Base-by-base conservation (phyloP, 2,797 vertebrate species). In the Glyptemys insculpta region DNA sequence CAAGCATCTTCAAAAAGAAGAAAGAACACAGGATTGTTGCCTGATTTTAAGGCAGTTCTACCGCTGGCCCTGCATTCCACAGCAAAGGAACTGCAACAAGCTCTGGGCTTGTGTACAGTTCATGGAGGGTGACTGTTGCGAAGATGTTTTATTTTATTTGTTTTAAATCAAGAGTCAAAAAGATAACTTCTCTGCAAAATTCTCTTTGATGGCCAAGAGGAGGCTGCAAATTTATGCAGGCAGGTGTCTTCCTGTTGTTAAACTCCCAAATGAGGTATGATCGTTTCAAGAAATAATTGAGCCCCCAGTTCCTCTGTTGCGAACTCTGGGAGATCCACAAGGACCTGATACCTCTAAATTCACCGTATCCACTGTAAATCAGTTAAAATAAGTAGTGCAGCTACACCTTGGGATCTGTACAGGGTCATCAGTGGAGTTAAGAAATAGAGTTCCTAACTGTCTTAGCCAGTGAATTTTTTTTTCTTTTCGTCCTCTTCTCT, bases 1-100 rank as follows among this genome's bases (percentile, higher is more conserved):
- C 41, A 86, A 93, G 89, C 86, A 94, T 88, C 91, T 97, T 97
- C 91, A 95, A 91, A 97, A 94, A 92, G 95, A 96, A 57, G 78
- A 89, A 15, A n/a, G 87, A 89, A 83, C 56, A 78, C 8, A 95
- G 0, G 1, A 72, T n/a, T 86, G 50, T 86, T 91, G 85, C 37
- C 68, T 93, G 79, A 57, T 5, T 53, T 62, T 78, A 95, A 86
- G 31, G 37, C 12, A 5, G 23, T 12, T 84, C 79, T 47, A 4
- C 37, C 79, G 62, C 54, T 92, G 83, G 78, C 4, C 68, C 9
- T 12, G 86, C 12, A 62, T 81, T 76, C 86, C 78, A 56, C 21
- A 93, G 68, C 31, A 83, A 78, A 92, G 79, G 23, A 76, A 79
- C 5, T 56, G 25, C 72, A 79, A 87, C 74, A 52, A 79, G 65